These are phyloP conservation scores for Cerceris rybyensis DNA, from an alignment of 2,888 invertebrate species.

Conservation along the genomic window DNA sequence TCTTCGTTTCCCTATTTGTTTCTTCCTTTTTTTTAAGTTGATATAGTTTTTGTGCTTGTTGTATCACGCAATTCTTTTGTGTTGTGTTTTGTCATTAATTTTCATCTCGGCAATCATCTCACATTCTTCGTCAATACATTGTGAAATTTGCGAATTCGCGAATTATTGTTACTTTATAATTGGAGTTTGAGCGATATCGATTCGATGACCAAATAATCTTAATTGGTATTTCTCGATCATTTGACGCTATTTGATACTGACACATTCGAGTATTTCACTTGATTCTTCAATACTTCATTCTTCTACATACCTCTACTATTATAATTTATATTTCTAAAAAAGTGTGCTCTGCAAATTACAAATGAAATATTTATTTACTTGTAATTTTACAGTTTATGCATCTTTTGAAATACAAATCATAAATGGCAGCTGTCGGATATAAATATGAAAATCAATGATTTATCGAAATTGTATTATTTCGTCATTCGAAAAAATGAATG, in stretches of 20 bases:
- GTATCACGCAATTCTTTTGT: constrained; percentile 28
- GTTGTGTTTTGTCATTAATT: constrained; percentile 29
- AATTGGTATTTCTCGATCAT: background rate
- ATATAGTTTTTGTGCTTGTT: constrained; percentile 33
- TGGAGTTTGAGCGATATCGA: constrained; percentile 29
- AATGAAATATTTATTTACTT: no score
- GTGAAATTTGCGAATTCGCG: constrained; percentile 14
- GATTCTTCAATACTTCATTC: background rate
- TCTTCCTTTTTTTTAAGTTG: constrained; percentile 18
- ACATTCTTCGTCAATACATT: constrained; percentile 13
- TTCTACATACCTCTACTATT: background rate
- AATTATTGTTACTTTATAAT: constrained; percentile 21
- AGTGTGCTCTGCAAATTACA: no score
- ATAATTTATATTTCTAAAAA: background rate
- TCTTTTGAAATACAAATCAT: no score
- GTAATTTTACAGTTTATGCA: no score
- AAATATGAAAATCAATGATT: no score
- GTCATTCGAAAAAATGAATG: no score
- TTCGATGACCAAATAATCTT: no score
- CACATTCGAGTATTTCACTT: background rate
- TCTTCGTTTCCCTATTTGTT: constrained; percentile 10
- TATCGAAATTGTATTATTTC: no score
- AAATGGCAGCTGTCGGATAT: no score
- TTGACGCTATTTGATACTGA: background rate
- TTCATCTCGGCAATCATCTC: constrained; percentile 1